A percentile compares a stretch with the other conserved stretches of the same genome.
These are phyloP conservation scores for Chaunax sp. DNA, from an alignment of 2,797 vertebrate genomes.

Conservation along the genomic window DNA sequence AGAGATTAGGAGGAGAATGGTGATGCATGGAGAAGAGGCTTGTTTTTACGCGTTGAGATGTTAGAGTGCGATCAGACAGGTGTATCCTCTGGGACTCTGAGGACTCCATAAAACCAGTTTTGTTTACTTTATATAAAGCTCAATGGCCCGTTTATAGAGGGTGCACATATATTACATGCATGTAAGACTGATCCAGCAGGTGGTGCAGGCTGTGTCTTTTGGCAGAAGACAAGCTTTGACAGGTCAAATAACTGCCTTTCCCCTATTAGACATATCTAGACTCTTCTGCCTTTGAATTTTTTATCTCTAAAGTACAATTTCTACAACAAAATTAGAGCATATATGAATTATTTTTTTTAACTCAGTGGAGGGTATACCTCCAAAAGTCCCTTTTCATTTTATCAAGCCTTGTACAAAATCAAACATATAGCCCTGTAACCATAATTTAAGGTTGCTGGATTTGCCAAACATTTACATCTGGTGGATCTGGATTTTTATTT, in stretches of 20 bases:
- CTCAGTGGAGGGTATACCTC: no score
- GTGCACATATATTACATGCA: background rate
- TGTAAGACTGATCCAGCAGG: slow-evolving; percentile 60
- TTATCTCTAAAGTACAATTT: slow-evolving; percentile 25
- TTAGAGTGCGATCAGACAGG: slow-evolving; percentile 33
- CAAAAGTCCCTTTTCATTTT: no score
- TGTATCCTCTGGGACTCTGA: slow-evolving; percentile 9
- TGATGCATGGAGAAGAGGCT: slow-evolving; percentile 37
- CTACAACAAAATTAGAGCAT: background rate
- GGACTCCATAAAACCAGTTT: slow-evolving; percentile 15
- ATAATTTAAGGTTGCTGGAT: no score
- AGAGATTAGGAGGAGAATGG: slow-evolving; percentile 57
- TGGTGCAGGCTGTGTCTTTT: slow-evolving; percentile 77
- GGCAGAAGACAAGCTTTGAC: slow-evolving; percentile 75
- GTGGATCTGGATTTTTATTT: no score
- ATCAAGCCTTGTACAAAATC: no score
- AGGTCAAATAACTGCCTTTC: slow-evolving; percentile 75
- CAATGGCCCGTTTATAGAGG: slow-evolving; percentile 34
- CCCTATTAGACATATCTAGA: slow-evolving; percentile 70
- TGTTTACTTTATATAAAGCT: slow-evolving; percentile 16
- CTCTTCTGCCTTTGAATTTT: slow-evolving; percentile 65
- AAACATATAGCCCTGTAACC: no score
- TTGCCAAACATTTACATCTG: no score
- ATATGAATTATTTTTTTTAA: no score
- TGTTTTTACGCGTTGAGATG: slow-evolving; percentile 30